Evolutionary conservation across 1,140 invertebrate species (phyloP), one percentile per base, ranked within the genome.

Genomic region (Pantala flavescens): DNA sequence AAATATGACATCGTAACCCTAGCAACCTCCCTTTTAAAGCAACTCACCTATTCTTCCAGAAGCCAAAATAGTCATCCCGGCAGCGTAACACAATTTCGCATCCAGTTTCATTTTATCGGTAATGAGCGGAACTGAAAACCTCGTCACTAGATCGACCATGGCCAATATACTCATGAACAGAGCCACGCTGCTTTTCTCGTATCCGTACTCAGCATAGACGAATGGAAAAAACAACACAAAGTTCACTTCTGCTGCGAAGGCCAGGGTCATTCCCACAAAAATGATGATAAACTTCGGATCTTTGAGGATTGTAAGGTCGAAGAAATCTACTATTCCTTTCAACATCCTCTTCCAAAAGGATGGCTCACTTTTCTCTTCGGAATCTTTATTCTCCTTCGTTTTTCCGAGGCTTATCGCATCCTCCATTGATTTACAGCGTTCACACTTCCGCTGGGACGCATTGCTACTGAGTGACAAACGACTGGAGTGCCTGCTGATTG

Each of bases 71-170:
- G 77, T 73, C 24, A 84, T 75, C n/a, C 81, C 81, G 9, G 82
- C 76, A 0, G 82, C 74, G 24, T 81, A 83, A 77, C 83, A 82
- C 0, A 80, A 77, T 73, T 81, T 78, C 9, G 82, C 78, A 19
- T 80, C 74, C 77, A 79, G 79, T 0, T 80, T 78, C 0, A 84
- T 77, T 28, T 77, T 80, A 24, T 81, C 85, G 7, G 88, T 87
- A 14, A 89, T 79, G 74, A 89, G 88, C 2, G 49, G 49, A 19
- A 63, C 49, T 63, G 49, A 3, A 63, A 63, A 63, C 71, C 71
- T 72, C 2, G 36, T 24, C 23, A 72, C 71, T 2, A 72, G 36
- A 16, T 72, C 71, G 0, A 72, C 23, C 28, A 23, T 7, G 19
- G 71, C 71, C 28, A 23, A 23, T 19, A 23, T 24, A 14, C 14